phyloP scores from a whole-genome alignment of 2,113 vertebrate species.

The Thermophis baileyi region DNA sequence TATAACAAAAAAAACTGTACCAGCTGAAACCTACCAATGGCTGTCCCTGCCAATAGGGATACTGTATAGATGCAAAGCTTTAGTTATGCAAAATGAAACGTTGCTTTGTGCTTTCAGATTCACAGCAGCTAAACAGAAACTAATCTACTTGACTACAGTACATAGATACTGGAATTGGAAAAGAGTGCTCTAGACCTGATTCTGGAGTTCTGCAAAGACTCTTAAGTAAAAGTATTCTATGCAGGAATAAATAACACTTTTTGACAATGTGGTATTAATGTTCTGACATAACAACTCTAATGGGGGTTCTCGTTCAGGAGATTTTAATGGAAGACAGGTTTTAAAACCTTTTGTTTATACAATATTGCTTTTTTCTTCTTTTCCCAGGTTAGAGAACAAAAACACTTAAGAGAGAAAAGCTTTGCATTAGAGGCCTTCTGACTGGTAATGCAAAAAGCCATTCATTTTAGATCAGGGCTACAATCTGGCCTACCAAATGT shows the following conservation, averaged over 20 bases:
- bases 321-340: not conserved
- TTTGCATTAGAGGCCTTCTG: not conserved
- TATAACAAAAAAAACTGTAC: not conserved
- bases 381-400: not conserved
- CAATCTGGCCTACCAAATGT: not conserved
- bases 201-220: not conserved
- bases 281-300: not conserved
- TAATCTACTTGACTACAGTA: not conserved
- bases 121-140: not conserved
- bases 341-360: not conserved
- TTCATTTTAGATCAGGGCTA: not conserved
- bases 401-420: not conserved
- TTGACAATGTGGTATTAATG: not conserved
- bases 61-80: not conserved
- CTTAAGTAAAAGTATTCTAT: not conserved
- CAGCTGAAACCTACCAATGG: not conserved
- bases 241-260: not conserved
- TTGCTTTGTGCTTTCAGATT: not conserved
- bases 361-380: not conserved
- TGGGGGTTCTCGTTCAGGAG: not conserved
- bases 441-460: not conserved
- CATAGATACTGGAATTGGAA: not conserved
- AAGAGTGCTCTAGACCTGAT: not conserved
- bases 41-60: not conserved
- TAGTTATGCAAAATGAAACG: not conserved